Evolutionary conservation across 2,113 vertebrate species (phyloP), one percentile per base, ranked within the genome.

Genomic region (Rhinogobius similis): DNA sequence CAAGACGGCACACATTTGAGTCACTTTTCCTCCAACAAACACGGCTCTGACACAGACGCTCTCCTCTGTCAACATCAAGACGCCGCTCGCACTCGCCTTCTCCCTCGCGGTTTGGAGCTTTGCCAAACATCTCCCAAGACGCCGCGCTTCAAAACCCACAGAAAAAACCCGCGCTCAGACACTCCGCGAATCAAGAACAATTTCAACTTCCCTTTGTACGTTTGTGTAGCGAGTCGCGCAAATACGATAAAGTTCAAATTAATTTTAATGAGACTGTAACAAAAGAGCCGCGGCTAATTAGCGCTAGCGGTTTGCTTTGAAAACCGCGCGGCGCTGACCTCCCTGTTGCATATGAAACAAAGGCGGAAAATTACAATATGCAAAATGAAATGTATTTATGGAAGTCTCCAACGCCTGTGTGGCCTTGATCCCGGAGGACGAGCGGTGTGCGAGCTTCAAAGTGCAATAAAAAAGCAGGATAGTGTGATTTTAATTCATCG

Each of bases 251-350:
- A 81, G 81, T 85, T 86, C 62, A 75, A 86, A 86, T 89, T 81
- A 16, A 85, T 88, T 88, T 84, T 89, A 89, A 89, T 85, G 86
- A 87, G 86, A 62, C 55, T 77, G 11, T 29, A 88, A 87, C 80
- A 87, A 88, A 90, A 88, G 81, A 74, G 46, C 78, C 81, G 62
- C 20, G 76, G 82, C 87, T 87, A 90, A 91, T 91, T 87, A 91
- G 71, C 76, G 74, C 78, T 79, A 88, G 76, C 84, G 76, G 58
- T 67, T 72, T 72, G 70, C 86, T 89, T 90, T 90, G 83, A 89
- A 90, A 87, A 86, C 84, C 59, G 75, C 73, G 77, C 62, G 76
- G 65, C 48, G 53, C 76, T 88, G 90, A 86, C 88, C 87, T 77
- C 74, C 80, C 85, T 61, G 39, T 76, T 76, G 85, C 73, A 87